Evolutionary conservation across 2,888 invertebrate genomes (phyloP).

Genomic region (Parasteatoda lunata): DNA sequence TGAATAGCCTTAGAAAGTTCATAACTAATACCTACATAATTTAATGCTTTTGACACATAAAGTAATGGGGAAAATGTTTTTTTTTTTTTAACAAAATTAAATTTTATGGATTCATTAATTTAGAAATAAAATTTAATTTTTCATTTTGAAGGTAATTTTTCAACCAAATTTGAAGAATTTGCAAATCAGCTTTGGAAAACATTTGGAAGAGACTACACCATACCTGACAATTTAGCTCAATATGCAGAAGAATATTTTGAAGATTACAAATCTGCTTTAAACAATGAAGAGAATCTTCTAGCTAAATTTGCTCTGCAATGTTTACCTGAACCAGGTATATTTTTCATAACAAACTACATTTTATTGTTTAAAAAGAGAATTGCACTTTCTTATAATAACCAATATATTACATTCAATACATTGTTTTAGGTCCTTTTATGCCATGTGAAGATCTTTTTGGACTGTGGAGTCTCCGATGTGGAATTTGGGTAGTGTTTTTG

Average conservation of each 20-base stretch:
- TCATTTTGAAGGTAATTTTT: slow-evolving; percentile 78
- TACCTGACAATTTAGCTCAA: slow-evolving; percentile 81
- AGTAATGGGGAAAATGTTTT: neutral
- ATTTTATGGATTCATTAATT: neutral
- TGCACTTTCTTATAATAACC: neutral
- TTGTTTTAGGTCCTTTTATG: slow-evolving; percentile 85
- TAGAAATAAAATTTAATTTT: neutral
- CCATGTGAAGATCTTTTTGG: slow-evolving; percentile 97
- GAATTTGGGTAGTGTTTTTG: slow-evolving; percentile 97
- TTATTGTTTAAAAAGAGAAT: neutral
- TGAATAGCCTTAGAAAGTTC: too few species aligned
- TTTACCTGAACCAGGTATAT: slow-evolving; percentile 73
- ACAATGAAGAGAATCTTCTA: slow-evolving; percentile 54
- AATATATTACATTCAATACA: neutral
- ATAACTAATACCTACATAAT: too few species aligned
- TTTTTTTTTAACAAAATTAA: neutral
- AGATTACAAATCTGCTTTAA: slow-evolving; percentile 70
- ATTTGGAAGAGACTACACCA: slow-evolving; percentile 80
- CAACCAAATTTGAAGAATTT: slow-evolving; percentile 82
- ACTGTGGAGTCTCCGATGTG: slow-evolving; percentile 97
- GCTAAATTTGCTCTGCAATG: slow-evolving; percentile 67
- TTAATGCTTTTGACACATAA: neutral
- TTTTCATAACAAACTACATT: slow-evolving; percentile 57
- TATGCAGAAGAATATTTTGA: slow-evolving; percentile 84
- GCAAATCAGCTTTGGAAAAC: slow-evolving; percentile 83